These are phyloP conservation scores for Callyntrura sp. DNA, from an alignment of 2,888 invertebrate species.

Conservation along the genomic window DNA sequence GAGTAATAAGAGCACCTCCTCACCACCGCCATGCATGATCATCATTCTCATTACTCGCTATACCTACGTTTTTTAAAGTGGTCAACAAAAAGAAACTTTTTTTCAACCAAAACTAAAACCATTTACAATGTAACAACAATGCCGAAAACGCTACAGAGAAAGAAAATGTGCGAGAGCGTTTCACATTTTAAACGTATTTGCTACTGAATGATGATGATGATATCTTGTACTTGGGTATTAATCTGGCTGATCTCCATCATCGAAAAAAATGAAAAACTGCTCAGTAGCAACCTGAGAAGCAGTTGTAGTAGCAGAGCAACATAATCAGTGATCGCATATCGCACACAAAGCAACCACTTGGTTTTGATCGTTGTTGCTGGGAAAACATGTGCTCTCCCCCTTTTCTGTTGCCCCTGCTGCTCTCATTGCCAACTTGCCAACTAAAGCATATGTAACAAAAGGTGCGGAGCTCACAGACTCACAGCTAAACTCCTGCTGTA, in stretches of 20 bases:
- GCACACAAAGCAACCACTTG: constrained; percentile 36
- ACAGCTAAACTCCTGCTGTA: constrained; percentile 51
- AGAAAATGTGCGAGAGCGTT: not conserved
- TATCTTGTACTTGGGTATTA: no score
- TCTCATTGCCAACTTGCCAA: constrained; percentile 70
- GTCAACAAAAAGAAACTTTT: constrained; percentile 11
- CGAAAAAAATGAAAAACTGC: constrained; percentile 13
- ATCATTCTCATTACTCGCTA: no score
- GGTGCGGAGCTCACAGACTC: no score
- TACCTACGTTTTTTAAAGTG: constrained; percentile 28
- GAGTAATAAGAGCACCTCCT: constrained; percentile 59
- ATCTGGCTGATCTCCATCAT: constrained; percentile 45
- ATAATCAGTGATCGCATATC: no score
- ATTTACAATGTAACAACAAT: no score
- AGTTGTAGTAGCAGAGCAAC: no score
- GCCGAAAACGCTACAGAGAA: not conserved
- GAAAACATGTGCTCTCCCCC: constrained; percentile 72
- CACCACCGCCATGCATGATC: no score
- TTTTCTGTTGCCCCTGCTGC: constrained; percentile 36
- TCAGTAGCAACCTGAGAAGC: no score
- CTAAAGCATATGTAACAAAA: constrained; percentile 64
- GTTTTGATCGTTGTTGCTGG: constrained; percentile 24
- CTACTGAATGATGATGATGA: no score
- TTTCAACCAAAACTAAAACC: not conserved
- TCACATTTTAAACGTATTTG: constrained; percentile 28